Conservation (phyloP, 2,797 vertebrate species). For the Peromyscus eremicus region DNA sequence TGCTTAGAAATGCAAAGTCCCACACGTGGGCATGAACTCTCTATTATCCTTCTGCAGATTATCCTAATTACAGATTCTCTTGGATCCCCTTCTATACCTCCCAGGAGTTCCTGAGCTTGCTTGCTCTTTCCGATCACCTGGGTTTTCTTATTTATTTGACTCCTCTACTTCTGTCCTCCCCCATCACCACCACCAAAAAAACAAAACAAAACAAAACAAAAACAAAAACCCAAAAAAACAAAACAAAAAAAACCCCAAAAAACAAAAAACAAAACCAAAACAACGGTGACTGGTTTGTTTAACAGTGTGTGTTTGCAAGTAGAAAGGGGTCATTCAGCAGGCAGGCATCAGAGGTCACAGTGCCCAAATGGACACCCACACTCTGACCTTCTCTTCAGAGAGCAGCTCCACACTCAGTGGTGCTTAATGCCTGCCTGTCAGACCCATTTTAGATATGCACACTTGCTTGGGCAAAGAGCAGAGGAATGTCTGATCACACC, state of each 20-base stretch:
- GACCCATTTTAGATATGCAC: neutral
- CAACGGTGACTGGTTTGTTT: neutral
- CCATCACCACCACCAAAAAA: too few species aligned
- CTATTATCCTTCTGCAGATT: slow-evolving; percentile 11
- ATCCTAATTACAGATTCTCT: slow-evolving; percentile 56
- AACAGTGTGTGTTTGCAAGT: neutral
- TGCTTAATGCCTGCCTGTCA: neutral
- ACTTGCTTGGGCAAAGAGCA: neutral
- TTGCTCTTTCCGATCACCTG: neutral
- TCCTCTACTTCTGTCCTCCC: neutral
- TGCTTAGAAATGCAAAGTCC: slow-evolving; percentile 66
- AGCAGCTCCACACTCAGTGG: neutral
- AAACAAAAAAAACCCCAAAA: too few species aligned
- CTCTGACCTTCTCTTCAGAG: neutral
- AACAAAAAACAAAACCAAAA: too few species aligned
- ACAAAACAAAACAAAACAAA: too few species aligned
- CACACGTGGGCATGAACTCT: slow-evolving; percentile 62
- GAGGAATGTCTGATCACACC: neutral
- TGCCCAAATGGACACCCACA: neutral
- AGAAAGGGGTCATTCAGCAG: neutral
- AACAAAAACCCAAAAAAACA: too few species aligned
- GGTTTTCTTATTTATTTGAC: slow-evolving; percentile 34
- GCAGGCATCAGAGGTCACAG: neutral
- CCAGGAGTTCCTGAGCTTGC: slow-evolving; percentile 40
- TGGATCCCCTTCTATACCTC: neutral